Conservation (phyloP, 2,888 invertebrate genomes). For the Teleogryllus oceanicus region DNA sequence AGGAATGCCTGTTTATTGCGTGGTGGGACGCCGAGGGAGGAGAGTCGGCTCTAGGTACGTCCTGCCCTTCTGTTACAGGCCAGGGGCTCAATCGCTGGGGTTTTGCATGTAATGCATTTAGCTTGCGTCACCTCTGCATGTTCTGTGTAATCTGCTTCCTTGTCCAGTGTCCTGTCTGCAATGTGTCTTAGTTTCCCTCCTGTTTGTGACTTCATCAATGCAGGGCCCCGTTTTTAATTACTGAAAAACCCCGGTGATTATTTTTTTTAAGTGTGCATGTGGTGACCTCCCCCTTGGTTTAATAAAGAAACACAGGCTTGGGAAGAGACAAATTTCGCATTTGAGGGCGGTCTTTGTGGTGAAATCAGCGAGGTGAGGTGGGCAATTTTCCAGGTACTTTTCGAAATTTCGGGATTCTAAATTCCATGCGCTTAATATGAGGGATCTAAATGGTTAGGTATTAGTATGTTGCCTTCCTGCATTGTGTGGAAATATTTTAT, state of each 20-base stretch:
- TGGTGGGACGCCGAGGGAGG: constrained; percentile 2
- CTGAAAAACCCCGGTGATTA: background rate
- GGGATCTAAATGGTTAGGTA: background rate
- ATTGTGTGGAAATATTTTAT: background rate
- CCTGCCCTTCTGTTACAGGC: background rate
- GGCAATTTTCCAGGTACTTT: too few relatives aligned
- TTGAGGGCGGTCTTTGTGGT: background rate
- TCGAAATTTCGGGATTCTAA: too few relatives aligned
- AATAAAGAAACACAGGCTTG: background rate
- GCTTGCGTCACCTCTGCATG: constrained; percentile 6
- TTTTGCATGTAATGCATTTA: constrained; percentile 7
- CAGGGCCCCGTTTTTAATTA: too few relatives aligned
- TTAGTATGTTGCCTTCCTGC: constrained; percentile 11
- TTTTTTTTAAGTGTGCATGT: background rate
- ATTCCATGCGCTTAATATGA: too few relatives aligned
- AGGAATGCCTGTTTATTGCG: constrained; percentile 7
- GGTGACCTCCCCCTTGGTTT: background rate
- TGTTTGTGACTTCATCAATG: too few relatives aligned
- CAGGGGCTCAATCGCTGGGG: constrained; percentile 1
- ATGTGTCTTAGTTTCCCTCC: background rate
- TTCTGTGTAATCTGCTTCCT: background rate
- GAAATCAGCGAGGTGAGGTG: too few relatives aligned
- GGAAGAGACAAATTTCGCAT: background rate
- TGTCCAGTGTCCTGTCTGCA: constrained; percentile 9
- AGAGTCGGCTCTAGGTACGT: constrained; percentile 2